These are phyloP conservation scores for Nemurella pictetii DNA, from an alignment of 2,888 invertebrate genomes.

Conservation along the genomic window DNA sequence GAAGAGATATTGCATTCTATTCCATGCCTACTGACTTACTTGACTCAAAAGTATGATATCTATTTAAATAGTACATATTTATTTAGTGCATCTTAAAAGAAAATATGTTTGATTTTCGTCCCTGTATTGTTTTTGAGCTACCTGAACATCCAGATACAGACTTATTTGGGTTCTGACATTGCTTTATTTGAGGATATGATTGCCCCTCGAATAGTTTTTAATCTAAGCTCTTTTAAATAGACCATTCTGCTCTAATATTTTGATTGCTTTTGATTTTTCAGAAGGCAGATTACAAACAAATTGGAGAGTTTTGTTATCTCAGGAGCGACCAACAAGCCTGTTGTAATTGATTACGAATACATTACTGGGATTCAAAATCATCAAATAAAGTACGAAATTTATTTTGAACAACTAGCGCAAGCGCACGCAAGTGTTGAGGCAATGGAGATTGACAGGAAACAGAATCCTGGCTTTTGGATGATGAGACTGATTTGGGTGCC, in stretches of 20 bases:
- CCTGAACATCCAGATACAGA: no score
- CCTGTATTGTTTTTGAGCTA: no score
- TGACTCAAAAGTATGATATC: not conserved
- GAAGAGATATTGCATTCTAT: not conserved
- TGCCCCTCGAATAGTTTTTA: no score
- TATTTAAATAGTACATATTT: not conserved
- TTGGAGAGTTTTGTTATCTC: not conserved
- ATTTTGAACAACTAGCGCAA: not conserved
- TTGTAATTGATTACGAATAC: not conserved
- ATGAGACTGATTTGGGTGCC: not conserved
- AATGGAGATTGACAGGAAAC: not conserved
- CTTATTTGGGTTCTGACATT: no score
- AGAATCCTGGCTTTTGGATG: not conserved
- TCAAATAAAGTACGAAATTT: not conserved
- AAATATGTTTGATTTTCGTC: not conserved
- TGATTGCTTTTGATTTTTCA: not conserved
- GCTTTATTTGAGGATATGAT: no score
- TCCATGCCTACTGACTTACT: not conserved
- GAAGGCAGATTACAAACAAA: not conserved
- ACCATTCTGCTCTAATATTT: no score
- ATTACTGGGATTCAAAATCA: not conserved
- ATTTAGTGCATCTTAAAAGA: not conserved
- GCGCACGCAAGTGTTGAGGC: not conserved
- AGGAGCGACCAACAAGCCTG: not conserved
- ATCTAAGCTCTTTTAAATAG: no score